Evolutionary conservation across 2,888 invertebrate species (phyloP).

Genomic region (Drosophila buzzatii): DNA sequence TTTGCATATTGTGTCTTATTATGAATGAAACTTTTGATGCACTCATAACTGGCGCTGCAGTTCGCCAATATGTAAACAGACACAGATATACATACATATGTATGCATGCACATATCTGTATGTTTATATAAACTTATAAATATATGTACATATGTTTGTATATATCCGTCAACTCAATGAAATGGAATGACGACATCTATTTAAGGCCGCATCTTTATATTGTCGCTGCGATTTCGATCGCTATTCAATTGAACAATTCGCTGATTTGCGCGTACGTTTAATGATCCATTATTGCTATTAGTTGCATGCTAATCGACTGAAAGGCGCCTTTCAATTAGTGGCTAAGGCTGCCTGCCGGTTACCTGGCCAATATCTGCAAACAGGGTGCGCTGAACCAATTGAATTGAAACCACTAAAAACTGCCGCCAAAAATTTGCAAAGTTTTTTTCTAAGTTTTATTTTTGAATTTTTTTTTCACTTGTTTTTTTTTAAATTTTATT

Average conservation of each 20-base stretch:
- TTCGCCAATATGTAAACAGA: too few species aligned
- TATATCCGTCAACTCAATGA: constrained; percentile 44
- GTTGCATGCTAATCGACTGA: constrained; percentile 55
- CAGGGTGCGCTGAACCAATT: constrained; percentile 29
- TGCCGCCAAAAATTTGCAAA: constrained; percentile 18
- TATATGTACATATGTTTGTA: neutral
- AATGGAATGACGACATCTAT: constrained; percentile 58
- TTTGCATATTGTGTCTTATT: constrained; percentile 47
- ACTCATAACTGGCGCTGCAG: constrained; percentile 44
- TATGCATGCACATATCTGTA: neutral
- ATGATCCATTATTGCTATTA: constrained; percentile 49
- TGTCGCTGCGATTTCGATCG: constrained; percentile 49
- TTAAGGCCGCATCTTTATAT: constrained; percentile 48
- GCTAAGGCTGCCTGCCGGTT: constrained; percentile 45
- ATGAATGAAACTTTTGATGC: constrained; percentile 73
- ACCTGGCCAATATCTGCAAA: constrained; percentile 29
- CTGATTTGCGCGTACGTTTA: constrained; percentile 31
- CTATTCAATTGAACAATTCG: constrained; percentile 48
- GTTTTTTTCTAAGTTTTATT: neutral
- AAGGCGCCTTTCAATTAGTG: constrained; percentile 58
- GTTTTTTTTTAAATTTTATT: neutral
- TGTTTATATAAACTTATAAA: constrained; percentile 7
- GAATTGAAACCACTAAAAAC: constrained; percentile 2
- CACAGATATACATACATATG: too few species aligned
- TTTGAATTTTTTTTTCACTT: constrained; percentile 1